Evolutionary conservation across 35 echinoderm and acorn worm genomes (phyloP), one percentile per base, ranked within the genome.

Genomic region (Amphiura filiformis): DNA sequence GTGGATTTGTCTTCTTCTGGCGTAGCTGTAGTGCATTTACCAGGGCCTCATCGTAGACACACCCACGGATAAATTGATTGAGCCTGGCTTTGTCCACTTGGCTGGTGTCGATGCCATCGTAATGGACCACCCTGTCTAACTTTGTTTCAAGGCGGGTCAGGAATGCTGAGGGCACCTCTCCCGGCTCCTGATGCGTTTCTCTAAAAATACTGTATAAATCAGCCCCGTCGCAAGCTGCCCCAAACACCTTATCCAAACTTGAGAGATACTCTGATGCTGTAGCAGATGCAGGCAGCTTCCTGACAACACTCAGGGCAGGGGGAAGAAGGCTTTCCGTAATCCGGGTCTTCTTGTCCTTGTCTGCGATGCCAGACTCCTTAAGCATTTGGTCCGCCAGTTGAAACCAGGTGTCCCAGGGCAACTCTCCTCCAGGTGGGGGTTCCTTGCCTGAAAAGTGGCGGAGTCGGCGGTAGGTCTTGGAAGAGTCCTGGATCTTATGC

Each of bases 341-440:
- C 7, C 85, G 30, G 22, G 1, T 39, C 26, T 39, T 37, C 34
- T 88, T 88, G 13, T 88, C 86, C 14, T 61, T 56, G 14, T 33
- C 33, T 1, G 85, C 28, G 0, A 88, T 12, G 22, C 31, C 1
- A 0, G 57, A 0, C 37, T 93, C 91, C 0, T 84, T 84, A 2
- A 89, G 38, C 80, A 93, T 75, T 61, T 93, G 91, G 9, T 78
- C 44, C 15, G 91, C 91, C 30, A 80, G 91, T 37, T 82, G 65
- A 20, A 44, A 31, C 91, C 91, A 89, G 31, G 87, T 89, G 37
- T 83, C 65, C 38, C 52, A 93, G 35, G 78, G 52, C 20, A 89
- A 61, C 75, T 89, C 81, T 36, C 91, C 91, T 84, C 2, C 84
- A 2, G 91, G 79, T 22, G 76, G 9, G 9, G 91, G 91, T 0